Evolutionary conservation across 2,797 vertebrate genomes (phyloP).

Genomic region (Cynopterus sphinx): DNA sequence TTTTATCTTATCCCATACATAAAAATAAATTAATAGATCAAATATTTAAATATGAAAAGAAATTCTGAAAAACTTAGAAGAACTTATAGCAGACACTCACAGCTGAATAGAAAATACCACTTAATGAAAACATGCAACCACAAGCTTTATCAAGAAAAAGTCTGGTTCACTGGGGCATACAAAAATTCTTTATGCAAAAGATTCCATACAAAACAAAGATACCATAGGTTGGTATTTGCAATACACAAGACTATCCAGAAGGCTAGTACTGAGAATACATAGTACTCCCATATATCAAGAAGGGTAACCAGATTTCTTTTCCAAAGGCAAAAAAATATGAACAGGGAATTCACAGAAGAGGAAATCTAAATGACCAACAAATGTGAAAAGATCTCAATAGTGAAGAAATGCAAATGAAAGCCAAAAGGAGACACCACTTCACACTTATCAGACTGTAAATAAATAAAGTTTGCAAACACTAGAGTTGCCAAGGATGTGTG

Average conservation of each 20-base stretch:
- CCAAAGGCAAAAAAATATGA: conserved; percentile 19
- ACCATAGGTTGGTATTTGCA: background rate
- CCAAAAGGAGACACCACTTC: conserved; percentile 62
- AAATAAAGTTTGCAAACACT: conserved; percentile 75
- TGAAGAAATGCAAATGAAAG: conserved; percentile 72
- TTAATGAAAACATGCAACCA: background rate
- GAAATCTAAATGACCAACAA: conserved; percentile 67
- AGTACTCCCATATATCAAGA: background rate
- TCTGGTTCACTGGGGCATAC: background rate
- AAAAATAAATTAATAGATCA: background rate
- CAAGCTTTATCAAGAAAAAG: background rate
- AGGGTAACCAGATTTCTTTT: background rate
- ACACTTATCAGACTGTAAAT: conserved; percentile 64
- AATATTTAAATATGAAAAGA: conserved; percentile 34
- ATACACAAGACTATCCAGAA: background rate
- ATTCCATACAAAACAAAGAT: background rate
- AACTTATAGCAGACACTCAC: background rate
- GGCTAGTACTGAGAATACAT: background rate
- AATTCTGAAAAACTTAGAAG: background rate
- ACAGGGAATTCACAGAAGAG: conserved; percentile 45
- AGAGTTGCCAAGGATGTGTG: conserved; percentile 73
- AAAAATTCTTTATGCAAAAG: background rate
- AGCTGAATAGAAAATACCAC: background rate
- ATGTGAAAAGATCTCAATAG: conserved; percentile 57
- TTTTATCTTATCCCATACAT: background rate